These are phyloP conservation scores for Carcharodon carcharias DNA, from an alignment of 2,797 vertebrate species.

Conservation along the genomic window DNA sequence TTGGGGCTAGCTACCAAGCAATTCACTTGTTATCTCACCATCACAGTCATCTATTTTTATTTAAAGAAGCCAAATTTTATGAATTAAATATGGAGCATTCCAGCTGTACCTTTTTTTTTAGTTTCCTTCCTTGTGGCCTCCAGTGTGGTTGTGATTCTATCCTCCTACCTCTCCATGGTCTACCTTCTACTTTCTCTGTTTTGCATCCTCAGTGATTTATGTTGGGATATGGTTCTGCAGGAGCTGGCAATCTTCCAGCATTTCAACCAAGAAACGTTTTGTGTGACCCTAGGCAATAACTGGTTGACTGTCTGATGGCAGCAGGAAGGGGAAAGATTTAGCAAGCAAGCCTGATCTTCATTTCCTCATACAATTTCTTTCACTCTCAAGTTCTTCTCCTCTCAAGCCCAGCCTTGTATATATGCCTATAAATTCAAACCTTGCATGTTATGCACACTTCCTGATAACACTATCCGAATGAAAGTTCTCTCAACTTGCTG, in stretches of 20 bases:
- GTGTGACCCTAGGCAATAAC: no score
- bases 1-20: background rate
- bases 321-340: background rate
- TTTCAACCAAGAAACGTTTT: background rate
- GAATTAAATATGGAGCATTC: background rate
- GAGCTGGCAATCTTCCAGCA: background rate
- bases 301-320: background rate
- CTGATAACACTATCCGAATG: no score
- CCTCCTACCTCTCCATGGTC: background rate
- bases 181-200: no score
- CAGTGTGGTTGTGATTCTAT: background rate
- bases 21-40: background rate
- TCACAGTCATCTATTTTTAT: background rate
- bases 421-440: background rate
- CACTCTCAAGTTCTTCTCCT: background rate
- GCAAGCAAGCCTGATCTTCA: background rate
- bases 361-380: background rate
- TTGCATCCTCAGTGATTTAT: background rate
- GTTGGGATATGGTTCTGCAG: background rate
- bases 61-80: background rate
- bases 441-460: no score
- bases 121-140: background rate
- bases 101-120: background rate
- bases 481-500: background rate
- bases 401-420: background rate